These are phyloP conservation scores for Platysteira castanea DNA, from an alignment of 2,113 vertebrate genomes.

Conservation along the genomic window DNA sequence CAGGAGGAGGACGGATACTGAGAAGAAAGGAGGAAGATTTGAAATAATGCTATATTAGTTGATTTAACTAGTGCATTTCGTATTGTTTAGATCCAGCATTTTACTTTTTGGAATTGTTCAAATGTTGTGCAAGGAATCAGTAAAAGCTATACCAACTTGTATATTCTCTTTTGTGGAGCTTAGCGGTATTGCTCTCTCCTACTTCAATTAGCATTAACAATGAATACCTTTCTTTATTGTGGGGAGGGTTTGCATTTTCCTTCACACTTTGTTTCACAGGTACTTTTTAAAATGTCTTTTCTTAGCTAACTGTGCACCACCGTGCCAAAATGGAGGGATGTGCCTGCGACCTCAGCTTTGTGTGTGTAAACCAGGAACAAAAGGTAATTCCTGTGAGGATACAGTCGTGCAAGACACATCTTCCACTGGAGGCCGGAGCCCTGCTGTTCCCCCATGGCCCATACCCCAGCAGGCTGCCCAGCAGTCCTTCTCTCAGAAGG, in stretches of 20 bases:
- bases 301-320: conserved; percentile 89
- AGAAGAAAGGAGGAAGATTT: neutral
- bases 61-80: neutral
- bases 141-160: neutral
- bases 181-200: neutral
- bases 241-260: conserved; percentile 2
- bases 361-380: conserved; percentile 91
- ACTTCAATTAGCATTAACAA: neutral
- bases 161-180: neutral
- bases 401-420: conserved; percentile 70
- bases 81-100: neutral
- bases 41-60: neutral
- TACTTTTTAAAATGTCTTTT: conserved; percentile 36
- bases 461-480: conserved; percentile 74
- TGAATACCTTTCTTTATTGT: neutral
- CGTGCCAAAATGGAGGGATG: conserved; percentile 95
- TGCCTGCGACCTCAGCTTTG: conserved; percentile 94
- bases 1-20: neutral
- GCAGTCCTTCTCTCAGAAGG: conserved; percentile 76
- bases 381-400: conserved; percentile 87
- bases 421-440: conserved; percentile 70
- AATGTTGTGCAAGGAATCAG: neutral
- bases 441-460: conserved; percentile 61
- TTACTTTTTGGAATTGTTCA: neutral
- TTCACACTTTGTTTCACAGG: neutral